Evolutionary conservation across 2,113 vertebrate species (phyloP).

Genomic region (Hassar affinis): DNA sequence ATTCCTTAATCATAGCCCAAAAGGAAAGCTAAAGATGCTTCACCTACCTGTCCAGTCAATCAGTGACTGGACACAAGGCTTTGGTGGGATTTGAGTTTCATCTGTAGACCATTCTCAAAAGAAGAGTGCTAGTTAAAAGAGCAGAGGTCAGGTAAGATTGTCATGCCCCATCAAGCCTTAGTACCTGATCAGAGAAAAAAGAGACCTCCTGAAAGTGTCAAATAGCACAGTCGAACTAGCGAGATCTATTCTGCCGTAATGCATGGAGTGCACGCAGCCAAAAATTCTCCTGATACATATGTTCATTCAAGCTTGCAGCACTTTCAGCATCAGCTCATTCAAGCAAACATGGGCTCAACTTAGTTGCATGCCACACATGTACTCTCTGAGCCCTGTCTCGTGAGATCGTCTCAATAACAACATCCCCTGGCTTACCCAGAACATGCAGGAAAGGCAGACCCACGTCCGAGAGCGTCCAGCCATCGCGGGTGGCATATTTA

Average conservation of each 20-base stretch:
- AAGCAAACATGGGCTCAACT: neutral
- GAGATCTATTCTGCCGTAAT: neutral
- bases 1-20: conserved; percentile 36
- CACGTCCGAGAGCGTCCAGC: conserved; percentile 79
- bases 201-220: too few relatives aligned
- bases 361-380: neutral
- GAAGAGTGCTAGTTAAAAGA: conserved; percentile 74
- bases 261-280: neutral
- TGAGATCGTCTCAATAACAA: neutral
- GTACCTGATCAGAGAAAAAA: conserved; percentile 26
- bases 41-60: conserved; percentile 65
- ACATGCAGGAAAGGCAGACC: conserved; percentile 92
- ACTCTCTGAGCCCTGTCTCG: neutral
- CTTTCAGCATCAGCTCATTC: conserved; percentile 7
- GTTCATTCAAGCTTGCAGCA: conserved; percentile 8
- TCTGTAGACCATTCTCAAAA: conserved; percentile 62
- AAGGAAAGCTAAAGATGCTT: conserved; percentile 39
- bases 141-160: conserved; percentile 68
- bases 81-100: conserved; percentile 65
- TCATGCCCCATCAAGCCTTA: conserved; percentile 58
- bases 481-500: conserved; percentile 68
- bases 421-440: conserved; percentile 76
- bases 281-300: neutral
- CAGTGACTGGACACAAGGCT: conserved; percentile 67
- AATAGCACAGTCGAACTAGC: neutral